phyloP scores from a whole-genome alignment of 2,888 invertebrate species.

The Pharmacophagus antenor region DNA sequence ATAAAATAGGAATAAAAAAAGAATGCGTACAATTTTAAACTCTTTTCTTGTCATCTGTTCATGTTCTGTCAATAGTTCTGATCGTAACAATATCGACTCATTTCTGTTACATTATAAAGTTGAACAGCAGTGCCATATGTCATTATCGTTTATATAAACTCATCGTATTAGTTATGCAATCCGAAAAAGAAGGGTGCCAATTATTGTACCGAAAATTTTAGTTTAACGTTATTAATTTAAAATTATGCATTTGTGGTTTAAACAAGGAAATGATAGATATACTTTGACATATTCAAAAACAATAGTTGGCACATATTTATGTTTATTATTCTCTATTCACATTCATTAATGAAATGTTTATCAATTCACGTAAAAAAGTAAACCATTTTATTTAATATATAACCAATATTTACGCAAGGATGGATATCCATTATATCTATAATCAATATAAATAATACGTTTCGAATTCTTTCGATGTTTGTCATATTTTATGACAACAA shows the following conservation, averaged over 20 bases:
- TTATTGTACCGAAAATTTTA: conserved; percentile 25
- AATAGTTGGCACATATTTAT: neutral
- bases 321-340: neutral
- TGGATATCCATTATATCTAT: too few relatives aligned
- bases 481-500: too few relatives aligned
- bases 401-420: too few relatives aligned
- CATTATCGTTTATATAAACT: conserved; percentile 55
- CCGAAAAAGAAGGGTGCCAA: conserved; percentile 47
- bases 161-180: conserved; percentile 77
- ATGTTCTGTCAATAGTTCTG: too few relatives aligned
- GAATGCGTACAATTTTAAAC: too few relatives aligned
- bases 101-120: neutral
- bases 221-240: conserved; percentile 1
- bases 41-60: too few relatives aligned
- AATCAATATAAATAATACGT: too few relatives aligned
- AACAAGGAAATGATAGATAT: neutral
- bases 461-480: too few relatives aligned
- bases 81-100: neutral
- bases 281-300: neutral
- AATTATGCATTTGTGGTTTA: neutral
- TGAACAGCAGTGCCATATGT: conserved; percentile 52
- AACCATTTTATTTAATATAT: too few relatives aligned
- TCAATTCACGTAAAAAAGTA: neutral
- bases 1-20: too few relatives aligned
- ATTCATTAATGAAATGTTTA: neutral